Percentiles rank a stretch among this genome's conserved stretches.
These are phyloP conservation scores for Rhabditophanes sp. DNA, from an alignment of 2,888 invertebrate species.

Conservation along the genomic window DNA sequence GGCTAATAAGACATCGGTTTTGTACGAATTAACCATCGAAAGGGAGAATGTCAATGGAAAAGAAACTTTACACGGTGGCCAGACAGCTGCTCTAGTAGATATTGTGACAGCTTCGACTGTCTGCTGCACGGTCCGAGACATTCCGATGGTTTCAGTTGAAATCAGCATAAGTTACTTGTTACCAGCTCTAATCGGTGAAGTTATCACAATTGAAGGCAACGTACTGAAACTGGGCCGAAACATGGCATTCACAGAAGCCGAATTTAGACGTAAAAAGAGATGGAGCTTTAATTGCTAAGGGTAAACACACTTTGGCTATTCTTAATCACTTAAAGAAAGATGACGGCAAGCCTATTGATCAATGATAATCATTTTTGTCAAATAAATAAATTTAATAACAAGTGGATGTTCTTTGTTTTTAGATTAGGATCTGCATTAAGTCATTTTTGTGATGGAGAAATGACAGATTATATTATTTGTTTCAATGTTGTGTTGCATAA, in stretches of 20 bases:
- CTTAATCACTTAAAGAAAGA: too few species aligned
- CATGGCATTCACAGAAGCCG: constrained; percentile 35
- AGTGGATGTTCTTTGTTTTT: too few species aligned
- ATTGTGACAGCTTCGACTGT: constrained; percentile 32
- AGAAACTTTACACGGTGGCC: constrained; percentile 37
- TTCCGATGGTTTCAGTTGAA: constrained; percentile 32
- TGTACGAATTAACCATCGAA: constrained; percentile 26
- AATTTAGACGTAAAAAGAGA: constrained; percentile 32
- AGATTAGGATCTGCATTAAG: too few species aligned
- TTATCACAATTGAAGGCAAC: constrained; percentile 23
- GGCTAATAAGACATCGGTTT: constrained; percentile 18
- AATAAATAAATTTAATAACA: too few species aligned
- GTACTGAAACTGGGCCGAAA: constrained; percentile 34
- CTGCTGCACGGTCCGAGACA: constrained; percentile 24
- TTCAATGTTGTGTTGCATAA: too few species aligned
- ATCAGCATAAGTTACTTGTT: constrained; percentile 37
- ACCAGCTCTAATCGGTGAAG: constrained; percentile 32
- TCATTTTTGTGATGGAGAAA: too few species aligned
- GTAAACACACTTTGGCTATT: constrained; percentile 14
- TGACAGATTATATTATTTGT: too few species aligned
- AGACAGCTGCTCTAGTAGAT: constrained; percentile 31
- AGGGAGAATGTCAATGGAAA: constrained; percentile 34
- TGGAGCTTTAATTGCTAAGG: constrained; percentile 30
- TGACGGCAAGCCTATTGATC: too few species aligned
- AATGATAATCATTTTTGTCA: too few species aligned